Evolutionary conservation across 2,888 invertebrate species (phyloP).

Genomic region (Micropterix aruncella): DNA sequence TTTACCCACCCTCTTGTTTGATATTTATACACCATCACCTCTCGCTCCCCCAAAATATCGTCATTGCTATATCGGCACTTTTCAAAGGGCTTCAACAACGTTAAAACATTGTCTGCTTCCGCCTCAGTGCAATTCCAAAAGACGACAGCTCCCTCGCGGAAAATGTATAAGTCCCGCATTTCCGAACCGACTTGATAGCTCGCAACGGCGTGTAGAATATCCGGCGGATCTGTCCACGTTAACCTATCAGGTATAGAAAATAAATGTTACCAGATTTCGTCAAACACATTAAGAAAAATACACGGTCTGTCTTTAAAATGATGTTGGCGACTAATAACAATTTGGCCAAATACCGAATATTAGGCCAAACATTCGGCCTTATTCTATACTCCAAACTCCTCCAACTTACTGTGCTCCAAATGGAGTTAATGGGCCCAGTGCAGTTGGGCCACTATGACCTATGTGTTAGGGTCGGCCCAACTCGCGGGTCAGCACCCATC

Average conservation of each 20-base stretch:
- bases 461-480: no score
- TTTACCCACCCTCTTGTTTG: constrained; percentile 27
- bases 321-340: no score
- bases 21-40: constrained; percentile 71
- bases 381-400: no score
- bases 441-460: no score
- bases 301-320: no score
- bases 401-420: no score
- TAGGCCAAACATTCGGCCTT: no score
- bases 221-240: constrained; percentile 41
- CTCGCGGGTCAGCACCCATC: no score
- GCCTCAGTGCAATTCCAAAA: constrained; percentile 82
- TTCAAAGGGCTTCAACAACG: constrained; percentile 55
- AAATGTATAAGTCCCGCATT: constrained; percentile 78
- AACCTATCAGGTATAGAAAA: constrained; percentile 18
- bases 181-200: constrained; percentile 67
- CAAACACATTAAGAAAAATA: no score
- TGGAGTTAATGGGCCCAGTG: no score
- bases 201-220: constrained; percentile 75
- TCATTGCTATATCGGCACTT: constrained; percentile 53
- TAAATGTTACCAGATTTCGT: no score
- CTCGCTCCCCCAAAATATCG: constrained; percentile 63
- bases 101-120: constrained; percentile 63
- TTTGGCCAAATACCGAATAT: no score
- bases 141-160: constrained; percentile 79